Conservation (phyloP, 2,113 vertebrate genomes). For the Odocoileus virginianus region DNA sequence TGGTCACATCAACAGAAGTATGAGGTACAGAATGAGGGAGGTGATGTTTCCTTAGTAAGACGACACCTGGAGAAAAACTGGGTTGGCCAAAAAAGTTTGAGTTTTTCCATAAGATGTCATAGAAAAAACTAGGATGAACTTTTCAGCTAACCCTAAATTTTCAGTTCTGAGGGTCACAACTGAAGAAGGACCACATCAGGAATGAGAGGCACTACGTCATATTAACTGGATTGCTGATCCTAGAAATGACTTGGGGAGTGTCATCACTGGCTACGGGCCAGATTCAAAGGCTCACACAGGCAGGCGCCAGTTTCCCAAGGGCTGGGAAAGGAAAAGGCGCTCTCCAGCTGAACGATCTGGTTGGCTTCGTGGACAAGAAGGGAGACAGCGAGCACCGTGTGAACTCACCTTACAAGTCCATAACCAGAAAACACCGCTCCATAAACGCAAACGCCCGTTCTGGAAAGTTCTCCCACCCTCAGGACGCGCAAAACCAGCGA, state of each 20-base stretch:
- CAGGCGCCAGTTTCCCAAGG: not conserved
- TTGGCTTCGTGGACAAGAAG: not conserved
- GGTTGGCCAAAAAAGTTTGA: not conserved
- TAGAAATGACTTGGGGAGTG: not conserved
- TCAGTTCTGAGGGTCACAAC: not conserved
- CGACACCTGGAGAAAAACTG: not conserved
- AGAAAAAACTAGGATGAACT: not conserved
- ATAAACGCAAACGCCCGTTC: not conserved
- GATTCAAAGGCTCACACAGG: not conserved
- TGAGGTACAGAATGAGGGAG: not conserved
- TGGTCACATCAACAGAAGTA: not conserved
- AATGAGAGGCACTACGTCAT: not conserved
- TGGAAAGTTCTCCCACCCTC: not conserved
- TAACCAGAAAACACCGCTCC: not conserved
- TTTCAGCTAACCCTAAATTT: not conserved
- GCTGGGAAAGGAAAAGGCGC: not conserved
- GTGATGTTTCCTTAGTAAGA: not conserved
- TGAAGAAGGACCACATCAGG: not conserved
- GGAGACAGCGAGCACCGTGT: too few species aligned
- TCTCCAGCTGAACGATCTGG: not conserved
- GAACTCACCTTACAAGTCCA: not conserved
- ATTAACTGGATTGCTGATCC: not conserved
- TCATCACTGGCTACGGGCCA: not conserved
- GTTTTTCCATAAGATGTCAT: not conserved
- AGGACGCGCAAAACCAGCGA: not conserved